A percentile compares a stretch with the other conserved stretches of the same genome.
phyloP scores from a whole-genome alignment of 2,888 invertebrate genomes.

The Boloria selene region DNA sequence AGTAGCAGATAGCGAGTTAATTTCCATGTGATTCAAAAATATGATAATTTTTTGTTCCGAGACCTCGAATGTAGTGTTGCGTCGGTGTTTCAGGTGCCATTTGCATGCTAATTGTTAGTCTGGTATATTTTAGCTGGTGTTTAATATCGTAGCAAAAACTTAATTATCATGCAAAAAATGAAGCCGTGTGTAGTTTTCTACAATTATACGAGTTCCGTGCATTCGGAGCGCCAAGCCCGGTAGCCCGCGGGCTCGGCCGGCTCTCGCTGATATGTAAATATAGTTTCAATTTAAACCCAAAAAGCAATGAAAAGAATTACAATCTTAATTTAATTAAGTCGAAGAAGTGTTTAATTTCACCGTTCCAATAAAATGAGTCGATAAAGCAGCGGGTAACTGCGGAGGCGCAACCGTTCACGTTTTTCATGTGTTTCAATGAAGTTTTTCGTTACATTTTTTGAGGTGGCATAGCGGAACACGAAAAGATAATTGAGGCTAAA shows the following conservation, averaged over 20 bases:
- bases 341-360: constrained; percentile 12
- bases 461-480: constrained; percentile 30
- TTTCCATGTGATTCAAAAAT: constrained; percentile 38
- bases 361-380: neutral
- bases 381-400: constrained; percentile 7
- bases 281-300: neutral
- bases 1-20: constrained; percentile 22
- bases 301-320: constrained; percentile 12
- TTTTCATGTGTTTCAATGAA: constrained; percentile 24
- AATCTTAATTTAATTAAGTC: constrained; percentile 13
- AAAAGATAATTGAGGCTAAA: constrained; percentile 42
- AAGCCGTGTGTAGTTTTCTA: constrained; percentile 16
- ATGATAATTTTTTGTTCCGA: constrained; percentile 41
- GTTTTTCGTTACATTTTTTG: constrained; percentile 21
- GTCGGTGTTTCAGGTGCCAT: constrained; percentile 36
- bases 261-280: constrained; percentile 5
- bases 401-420: constrained; percentile 21
- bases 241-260: constrained; percentile 5
- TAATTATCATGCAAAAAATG: constrained; percentile 20
- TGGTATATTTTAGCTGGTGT: constrained; percentile 29
- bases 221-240: constrained; percentile 1
- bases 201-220: constrained; percentile 22
- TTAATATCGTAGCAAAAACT: constrained; percentile 29
- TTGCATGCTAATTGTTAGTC: constrained; percentile 41
- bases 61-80: constrained; percentile 34